Evolutionary conservation across 92 coral and sea anemone genomes (phyloP), one percentile per base, ranked within the genome.

Genomic region (Epizoanthus ramosus): DNA sequence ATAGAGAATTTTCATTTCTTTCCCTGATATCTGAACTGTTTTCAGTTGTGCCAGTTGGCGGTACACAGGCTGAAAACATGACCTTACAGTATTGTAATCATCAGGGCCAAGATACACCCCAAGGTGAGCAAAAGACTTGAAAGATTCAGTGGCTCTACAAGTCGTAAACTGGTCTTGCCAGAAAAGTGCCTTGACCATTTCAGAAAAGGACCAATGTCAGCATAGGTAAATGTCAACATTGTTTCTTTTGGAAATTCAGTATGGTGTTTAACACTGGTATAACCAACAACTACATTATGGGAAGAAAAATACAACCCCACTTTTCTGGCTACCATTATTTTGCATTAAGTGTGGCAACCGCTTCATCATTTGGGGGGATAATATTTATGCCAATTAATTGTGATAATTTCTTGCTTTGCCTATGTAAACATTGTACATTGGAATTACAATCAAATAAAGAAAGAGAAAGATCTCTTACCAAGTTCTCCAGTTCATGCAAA

Each of bases 181-280:
- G 31, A 28, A 28, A 28, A 28, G 31, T 28, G 31, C 31, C 31
- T 28, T 28, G 31, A 28, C 31, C 31, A 28, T 84, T 67, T 13
- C 88, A 84, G 56, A 67, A 68, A 35, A 85, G 77, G 84, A 47
- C 74, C 74, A 69, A 64, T 8, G 24, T 80, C 84, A 22, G 75
- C 68, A 65, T 61, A 80, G 52, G 61, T 65, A 8, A 57, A 57
- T 4, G 41, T 3, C 2, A 79, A 71, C 4, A 61, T 25, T 79
- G 25, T 22, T 52, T 79, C 50, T 39, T 57, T 8, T 10, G 83
- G 41, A 56, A 53, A 75, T 43, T 53, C 80, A 17, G n/a, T 61
- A 39, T 74, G 45, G 45, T 56, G 54, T 21, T 13, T 59, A 23
- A 76, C 68, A 57, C 57, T 39, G 63, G 63, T 68, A 15, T 54